Percentiles rank a stretch among this genome's conserved stretches.
Evolutionary conservation across 2,797 vertebrate genomes (phyloP).

Genomic region (Alcedo atthis): DNA sequence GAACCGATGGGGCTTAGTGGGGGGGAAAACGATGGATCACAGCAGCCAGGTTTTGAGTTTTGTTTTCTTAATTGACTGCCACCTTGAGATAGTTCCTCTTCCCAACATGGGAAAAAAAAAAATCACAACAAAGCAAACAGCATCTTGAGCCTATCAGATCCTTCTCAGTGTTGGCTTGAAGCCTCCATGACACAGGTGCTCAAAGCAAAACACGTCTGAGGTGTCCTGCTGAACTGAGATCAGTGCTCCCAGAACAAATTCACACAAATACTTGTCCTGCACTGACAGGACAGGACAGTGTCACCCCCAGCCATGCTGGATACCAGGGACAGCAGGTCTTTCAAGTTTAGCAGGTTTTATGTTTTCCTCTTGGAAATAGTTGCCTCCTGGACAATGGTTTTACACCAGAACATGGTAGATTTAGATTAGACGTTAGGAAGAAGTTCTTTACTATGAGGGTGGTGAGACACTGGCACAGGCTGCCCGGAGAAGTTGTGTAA

Average conservation of each 20-base stretch:
- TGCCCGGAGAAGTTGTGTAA: too few relatives aligned
- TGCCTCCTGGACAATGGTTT: too few relatives aligned
- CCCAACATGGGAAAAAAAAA: neutral
- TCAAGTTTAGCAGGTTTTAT: neutral
- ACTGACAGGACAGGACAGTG: rapidly evolving
- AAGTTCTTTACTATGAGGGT: too few relatives aligned
- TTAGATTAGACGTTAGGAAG: too few relatives aligned
- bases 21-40: neutral
- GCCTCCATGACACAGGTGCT: rapidly evolving
- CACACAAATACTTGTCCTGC: neutral
- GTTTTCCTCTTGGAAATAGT: neutral
- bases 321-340: neutral
- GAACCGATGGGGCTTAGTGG: neutral
- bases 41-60: neutral
- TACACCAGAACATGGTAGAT: too few relatives aligned
- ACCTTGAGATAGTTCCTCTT: neutral
- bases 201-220: neutral
- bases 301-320: rapidly evolving
- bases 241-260: neutral
- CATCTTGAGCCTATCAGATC: neutral
- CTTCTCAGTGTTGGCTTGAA: neutral
- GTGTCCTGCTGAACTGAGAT: rapidly evolving
- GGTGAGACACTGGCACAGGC: too few relatives aligned
- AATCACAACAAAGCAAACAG: neutral
- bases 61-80: conserved; percentile 38